These are phyloP conservation scores for Clepsis dumicolana DNA, from an alignment of 2,888 invertebrate genomes.

Conservation along the genomic window DNA sequence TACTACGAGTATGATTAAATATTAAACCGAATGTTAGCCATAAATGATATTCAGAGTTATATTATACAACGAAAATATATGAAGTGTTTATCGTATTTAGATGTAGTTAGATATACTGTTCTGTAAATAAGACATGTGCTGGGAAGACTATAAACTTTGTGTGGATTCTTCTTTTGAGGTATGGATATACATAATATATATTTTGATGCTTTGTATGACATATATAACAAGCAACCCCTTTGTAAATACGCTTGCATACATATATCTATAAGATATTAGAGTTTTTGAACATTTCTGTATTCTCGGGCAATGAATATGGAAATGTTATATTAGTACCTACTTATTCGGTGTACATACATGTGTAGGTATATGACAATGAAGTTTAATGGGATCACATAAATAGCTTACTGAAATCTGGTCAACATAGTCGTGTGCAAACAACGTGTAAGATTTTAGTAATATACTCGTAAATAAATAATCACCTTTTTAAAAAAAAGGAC, in stretches of 20 bases:
- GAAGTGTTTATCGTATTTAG: slow-evolving; percentile 47
- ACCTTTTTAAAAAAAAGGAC: no score
- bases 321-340: slow-evolving; percentile 54
- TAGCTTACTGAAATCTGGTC: slow-evolving; percentile 47
- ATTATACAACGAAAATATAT: slow-evolving; percentile 50
- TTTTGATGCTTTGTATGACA: slow-evolving; percentile 15
- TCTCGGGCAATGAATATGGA: slow-evolving; percentile 81
- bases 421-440: slow-evolving; percentile 47
- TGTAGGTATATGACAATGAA: slow-evolving; percentile 46
- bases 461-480: slow-evolving; percentile 2
- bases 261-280: slow-evolving; percentile 43
- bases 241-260: slow-evolving; percentile 48
- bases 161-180: slow-evolving; percentile 26
- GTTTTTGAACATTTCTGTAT: slow-evolving; percentile 64
- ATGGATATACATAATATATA: neutral
- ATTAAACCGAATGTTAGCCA: neutral
- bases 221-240: slow-evolving; percentile 41
- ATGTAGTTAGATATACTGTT: slow-evolving; percentile 46
- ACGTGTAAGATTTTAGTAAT: slow-evolving; percentile 30
- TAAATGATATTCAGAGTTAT: slow-evolving; percentile 29
- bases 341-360: slow-evolving; percentile 32
- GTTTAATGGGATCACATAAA: slow-evolving; percentile 56
- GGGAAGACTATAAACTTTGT: slow-evolving; percentile 64
- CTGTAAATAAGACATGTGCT: slow-evolving; percentile 65
- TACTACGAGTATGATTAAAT: neutral